These are phyloP conservation scores for Frankliniella intonsa DNA, from an alignment of 2,888 invertebrate species.

Conservation along the genomic window DNA sequence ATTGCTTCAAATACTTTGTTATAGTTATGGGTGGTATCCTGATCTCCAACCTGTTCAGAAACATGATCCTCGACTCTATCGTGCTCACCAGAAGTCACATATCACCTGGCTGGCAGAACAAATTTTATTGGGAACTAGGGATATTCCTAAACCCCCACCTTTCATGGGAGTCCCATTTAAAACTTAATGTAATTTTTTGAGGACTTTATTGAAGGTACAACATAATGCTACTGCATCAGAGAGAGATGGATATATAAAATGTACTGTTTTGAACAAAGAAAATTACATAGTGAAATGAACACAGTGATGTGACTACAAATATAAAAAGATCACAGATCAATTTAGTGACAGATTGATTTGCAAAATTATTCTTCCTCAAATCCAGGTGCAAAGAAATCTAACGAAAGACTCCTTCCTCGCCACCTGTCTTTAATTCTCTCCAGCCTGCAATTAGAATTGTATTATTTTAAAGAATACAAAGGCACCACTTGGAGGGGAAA, in stretches of 20 bases:
- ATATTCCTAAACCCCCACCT: not conserved
- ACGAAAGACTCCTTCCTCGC: not conserved
- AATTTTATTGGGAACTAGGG: not conserved
- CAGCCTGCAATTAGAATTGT: not conserved
- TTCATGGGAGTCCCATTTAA: conserved; percentile 2
- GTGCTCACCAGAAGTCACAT: not conserved
- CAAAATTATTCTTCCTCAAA: not conserved
- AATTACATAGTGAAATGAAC: not conserved
- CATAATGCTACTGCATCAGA: too few species aligned
- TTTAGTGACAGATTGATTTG: not conserved
- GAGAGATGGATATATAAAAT: too few species aligned
- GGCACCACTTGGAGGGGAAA: not conserved
- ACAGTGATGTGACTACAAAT: not conserved
- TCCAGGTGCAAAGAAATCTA: not conserved
- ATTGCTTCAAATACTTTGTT: not conserved
- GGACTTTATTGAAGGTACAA: too few species aligned
- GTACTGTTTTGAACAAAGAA: not conserved
- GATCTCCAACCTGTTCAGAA: conserved; percentile 1
- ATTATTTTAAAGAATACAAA: not conserved
- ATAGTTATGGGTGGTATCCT: not conserved
- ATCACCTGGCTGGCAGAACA: conserved; percentile 12
- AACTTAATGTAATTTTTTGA: not conserved
- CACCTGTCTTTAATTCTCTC: conserved; percentile 3
- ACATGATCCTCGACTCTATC: not conserved
- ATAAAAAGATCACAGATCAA: not conserved